These are phyloP conservation scores for Neopelma chrysocephalum DNA, from an alignment of 2,797 vertebrate genomes.

Conservation along the genomic window DNA sequence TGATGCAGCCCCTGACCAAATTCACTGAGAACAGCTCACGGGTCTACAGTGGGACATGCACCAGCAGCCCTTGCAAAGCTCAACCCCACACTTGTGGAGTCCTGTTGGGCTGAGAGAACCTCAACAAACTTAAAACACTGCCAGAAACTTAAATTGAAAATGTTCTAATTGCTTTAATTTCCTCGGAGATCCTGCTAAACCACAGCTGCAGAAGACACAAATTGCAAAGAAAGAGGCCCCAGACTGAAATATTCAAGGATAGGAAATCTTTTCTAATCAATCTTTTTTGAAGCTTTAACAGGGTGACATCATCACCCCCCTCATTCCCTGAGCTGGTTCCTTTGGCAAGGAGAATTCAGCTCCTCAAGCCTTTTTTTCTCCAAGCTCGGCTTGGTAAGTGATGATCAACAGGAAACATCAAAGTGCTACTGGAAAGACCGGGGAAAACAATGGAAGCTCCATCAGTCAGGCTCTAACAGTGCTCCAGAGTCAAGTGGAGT, in stretches of 20 bases:
- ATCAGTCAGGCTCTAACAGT: not conserved
- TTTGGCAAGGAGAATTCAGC: not conserved
- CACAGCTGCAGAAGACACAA: not conserved
- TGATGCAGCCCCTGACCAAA: not conserved
- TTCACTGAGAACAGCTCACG: rapidly evolving
- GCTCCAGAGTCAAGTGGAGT: rapidly evolving
- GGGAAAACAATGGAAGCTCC: not conserved
- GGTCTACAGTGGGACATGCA: not conserved
- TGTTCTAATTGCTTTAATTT: not conserved
- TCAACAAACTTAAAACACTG: not conserved
- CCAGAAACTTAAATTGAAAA: not conserved
- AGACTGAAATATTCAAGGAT: not conserved
- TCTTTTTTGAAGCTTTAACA: not conserved
- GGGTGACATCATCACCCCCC: not conserved
- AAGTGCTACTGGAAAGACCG: not conserved
- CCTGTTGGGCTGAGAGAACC: not conserved
- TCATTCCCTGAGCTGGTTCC: not conserved
- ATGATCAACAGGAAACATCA: not conserved
- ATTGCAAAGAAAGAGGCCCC: not conserved
- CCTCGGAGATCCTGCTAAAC: not conserved
- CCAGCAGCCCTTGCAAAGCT: not conserved
- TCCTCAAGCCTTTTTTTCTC: not conserved
- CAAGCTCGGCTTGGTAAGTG: not conserved
- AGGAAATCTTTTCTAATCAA: not conserved
- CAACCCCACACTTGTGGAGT: not conserved